Evolutionary conservation across 1,140 invertebrate genomes (phyloP).

Genomic region (Prorops nasuta): DNA sequence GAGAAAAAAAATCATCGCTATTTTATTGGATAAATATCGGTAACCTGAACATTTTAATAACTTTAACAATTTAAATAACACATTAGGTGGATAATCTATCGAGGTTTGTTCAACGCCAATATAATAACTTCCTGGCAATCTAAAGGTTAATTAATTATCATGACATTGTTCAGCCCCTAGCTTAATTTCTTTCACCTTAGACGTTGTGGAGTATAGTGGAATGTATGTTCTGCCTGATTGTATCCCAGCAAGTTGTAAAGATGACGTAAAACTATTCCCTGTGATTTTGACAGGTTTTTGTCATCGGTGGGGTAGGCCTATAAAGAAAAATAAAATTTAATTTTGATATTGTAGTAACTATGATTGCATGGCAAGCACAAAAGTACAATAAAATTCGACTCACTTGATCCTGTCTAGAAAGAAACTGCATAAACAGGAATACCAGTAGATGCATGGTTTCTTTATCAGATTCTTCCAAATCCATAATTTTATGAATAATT

Average conservation of each 20-base stretch:
- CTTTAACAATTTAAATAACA: no score
- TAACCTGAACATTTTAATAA: no score
- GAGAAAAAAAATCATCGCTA: no score
- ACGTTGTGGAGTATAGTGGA: constrained; percentile 85
- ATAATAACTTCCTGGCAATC: no score
- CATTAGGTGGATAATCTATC: no score
- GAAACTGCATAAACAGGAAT: constrained; percentile 93
- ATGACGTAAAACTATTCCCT: constrained; percentile 88
- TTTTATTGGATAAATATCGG: no score
- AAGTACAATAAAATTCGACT: constrained; percentile 18
- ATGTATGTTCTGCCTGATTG: constrained; percentile 84
- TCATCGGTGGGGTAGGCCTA: constrained; percentile 81
- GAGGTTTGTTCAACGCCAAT: no score
- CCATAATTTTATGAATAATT: constrained; percentile 78
- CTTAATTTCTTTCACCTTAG: no score
- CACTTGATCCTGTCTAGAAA: constrained; percentile 76
- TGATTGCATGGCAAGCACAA: not conserved
- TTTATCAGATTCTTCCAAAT: constrained; percentile 90
- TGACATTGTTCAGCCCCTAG: no score
- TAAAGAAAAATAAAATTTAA: constrained; percentile 17
- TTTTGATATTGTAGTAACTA: constrained; percentile 7
- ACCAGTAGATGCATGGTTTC: constrained; percentile 96
- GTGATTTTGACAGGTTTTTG: constrained; percentile 73
- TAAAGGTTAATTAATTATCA: constrained; percentile 4
- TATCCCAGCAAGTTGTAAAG: constrained; percentile 92